phyloP scores from a whole-genome alignment of 2,888 invertebrate genomes.

The Chaetogeoica ovagalla region DNA sequence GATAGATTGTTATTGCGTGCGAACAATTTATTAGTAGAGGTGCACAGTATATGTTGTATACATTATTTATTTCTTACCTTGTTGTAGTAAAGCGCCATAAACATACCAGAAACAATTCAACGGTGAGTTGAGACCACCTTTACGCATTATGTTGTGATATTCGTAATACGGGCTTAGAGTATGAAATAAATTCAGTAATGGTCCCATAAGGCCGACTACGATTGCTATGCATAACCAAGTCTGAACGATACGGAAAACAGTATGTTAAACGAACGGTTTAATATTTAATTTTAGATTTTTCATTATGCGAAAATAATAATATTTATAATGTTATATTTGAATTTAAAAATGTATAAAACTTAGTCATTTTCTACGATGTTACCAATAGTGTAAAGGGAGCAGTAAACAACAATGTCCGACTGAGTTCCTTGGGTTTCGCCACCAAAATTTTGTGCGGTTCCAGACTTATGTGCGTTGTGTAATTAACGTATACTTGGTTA shows the following conservation, averaged over 20 bases:
- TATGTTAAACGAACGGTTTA: background rate
- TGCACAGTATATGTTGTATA: no score
- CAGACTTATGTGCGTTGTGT: constrained; percentile 75
- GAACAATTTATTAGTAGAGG: background rate
- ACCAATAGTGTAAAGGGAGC: constrained; percentile 72
- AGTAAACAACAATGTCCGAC: constrained; percentile 79
- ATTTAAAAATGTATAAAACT: background rate
- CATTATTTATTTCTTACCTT: constrained; percentile 66
- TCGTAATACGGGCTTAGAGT: constrained; percentile 73
- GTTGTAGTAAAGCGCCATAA: constrained; percentile 87
- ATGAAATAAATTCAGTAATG: constrained; percentile 74
- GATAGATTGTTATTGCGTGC: no score
- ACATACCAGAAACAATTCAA: constrained; percentile 81
- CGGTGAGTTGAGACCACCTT: constrained; percentile 57
- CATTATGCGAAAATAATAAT: no score
- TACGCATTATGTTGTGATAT: constrained; percentile 64
- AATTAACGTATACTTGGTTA: constrained; percentile 69
- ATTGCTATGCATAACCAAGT: constrained; percentile 80
- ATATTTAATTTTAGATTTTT: no score
- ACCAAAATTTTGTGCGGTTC: constrained; percentile 80
- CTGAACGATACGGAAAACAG: constrained; percentile 61
- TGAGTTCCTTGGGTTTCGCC: constrained; percentile 77
- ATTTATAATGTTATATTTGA: background rate
- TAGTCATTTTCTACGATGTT: constrained; percentile 45
- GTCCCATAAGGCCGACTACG: constrained; percentile 77